Conservation (phyloP, 2,888 invertebrate genomes). For the Hemaris fuciformis region DNA sequence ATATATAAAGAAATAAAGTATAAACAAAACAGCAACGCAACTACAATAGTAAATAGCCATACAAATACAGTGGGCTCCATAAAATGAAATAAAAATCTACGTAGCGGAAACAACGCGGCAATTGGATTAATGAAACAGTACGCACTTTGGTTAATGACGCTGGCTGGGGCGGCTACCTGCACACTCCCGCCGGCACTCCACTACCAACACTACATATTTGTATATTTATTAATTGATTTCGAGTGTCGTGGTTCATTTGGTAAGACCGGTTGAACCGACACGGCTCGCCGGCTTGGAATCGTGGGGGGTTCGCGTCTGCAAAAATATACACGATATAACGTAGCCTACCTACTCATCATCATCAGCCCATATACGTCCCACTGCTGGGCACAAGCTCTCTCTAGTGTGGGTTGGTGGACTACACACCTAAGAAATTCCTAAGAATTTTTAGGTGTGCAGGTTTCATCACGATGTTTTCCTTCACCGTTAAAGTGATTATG, state of each 20-base stretch:
- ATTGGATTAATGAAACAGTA: slow-evolving; percentile 47
- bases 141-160: slow-evolving; percentile 34
- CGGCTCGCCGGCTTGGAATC: neutral
- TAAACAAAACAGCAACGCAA: neutral
- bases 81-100: slow-evolving; percentile 47
- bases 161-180: neutral
- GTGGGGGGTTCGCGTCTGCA: neutral
- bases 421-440: too few relatives aligned
- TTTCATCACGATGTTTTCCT: too few relatives aligned
- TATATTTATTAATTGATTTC: neutral
- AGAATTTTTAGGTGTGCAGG: too few relatives aligned
- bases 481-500: too few relatives aligned
- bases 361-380: too few relatives aligned
- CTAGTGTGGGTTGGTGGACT: too few relatives aligned
- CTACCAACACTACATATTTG: neutral
- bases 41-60: neutral
- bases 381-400: too few relatives aligned
- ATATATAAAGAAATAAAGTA: neutral
- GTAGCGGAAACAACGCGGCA: slow-evolving; percentile 42
- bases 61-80: slow-evolving; percentile 15
- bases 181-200: slow-evolving; percentile 10
- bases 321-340: neutral
- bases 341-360: too few relatives aligned
- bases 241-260: neutral
- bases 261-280: too few relatives aligned